Evolutionary conservation across 2,888 invertebrate genomes (phyloP), one percentile per base, ranked within the genome.

Genomic region (Lycia hirtaria): DNA sequence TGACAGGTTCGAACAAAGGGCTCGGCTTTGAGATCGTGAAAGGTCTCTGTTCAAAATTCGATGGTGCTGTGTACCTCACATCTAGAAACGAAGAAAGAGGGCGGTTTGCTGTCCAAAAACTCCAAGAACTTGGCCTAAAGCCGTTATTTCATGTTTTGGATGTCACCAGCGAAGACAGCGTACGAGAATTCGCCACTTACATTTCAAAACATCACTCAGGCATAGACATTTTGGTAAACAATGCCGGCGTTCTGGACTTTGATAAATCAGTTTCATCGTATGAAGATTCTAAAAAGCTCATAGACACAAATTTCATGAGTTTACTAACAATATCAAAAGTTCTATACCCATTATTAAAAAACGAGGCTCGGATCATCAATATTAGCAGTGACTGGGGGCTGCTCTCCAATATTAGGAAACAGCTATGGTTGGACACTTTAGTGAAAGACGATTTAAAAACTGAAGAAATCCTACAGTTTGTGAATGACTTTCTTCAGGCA

Each of bases 291-390:
- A 94, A 95, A 77, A 93, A 93, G 71, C 96, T 96, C 1, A 77
- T 95, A 19, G 90, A 90, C 65, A 94, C 95, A 7, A 97, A 97
- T 81, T 97, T 95, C 80, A 95, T 93, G 80, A 93, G 93, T 56
- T 93, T 95, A 52, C 73, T 95, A 62, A 91, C 93, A 63, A 93
- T 95, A 43, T 95, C 96, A 60, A 90, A 94, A 64, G 85, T 92
- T 44, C 78, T 97, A 45, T 96, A 96, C 83, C 96, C 96, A 9
- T 78, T 96, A 24, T 85, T 97, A 37, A 91, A 93, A 60, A 87
- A 94, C 52, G 93, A 95, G 78, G 96, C 96, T 9, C 93, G 95
- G 64, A 94, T 97, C 41, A 95, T 96, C n/a, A 96, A 96, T 77
- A 82, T 97, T 0, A 95, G 96, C 47, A 94, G 94, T 76, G 89